Conservation (phyloP, 2,797 vertebrate genomes). For the Paramormyrops hopkinsi region DNA sequence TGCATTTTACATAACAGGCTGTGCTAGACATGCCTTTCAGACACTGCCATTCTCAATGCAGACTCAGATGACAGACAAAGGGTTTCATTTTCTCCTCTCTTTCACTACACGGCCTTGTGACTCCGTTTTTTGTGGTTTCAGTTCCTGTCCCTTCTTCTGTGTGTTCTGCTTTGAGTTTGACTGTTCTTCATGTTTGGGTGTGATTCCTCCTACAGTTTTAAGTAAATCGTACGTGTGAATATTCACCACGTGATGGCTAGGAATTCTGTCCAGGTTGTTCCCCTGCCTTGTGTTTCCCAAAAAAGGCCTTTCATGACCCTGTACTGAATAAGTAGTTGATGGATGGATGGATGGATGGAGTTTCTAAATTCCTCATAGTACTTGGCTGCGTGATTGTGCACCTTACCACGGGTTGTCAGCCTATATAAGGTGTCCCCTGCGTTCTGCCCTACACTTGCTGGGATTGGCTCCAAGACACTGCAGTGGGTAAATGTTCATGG, state of each 20-base stretch:
- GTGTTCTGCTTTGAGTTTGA: not conserved
- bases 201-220: not conserved
- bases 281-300: not conserved
- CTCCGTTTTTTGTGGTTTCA: not conserved
- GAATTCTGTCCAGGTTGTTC: not conserved
- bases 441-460: not conserved
- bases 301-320: not conserved
- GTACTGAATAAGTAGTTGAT: not conserved
- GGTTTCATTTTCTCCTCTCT: not conserved
- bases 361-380: not conserved
- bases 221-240: not conserved
- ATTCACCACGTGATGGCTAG: not conserved
- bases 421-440: not conserved
- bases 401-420: not conserved
- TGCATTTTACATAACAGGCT: conserved; percentile 35
- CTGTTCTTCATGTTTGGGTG: not conserved
- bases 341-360: not conserved
- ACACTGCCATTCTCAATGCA: conserved; percentile 45
- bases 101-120: not conserved
- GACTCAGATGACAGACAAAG: conserved; percentile 36
- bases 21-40: conserved; percentile 42
- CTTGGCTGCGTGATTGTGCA: not conserved
- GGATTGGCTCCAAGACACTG: not conserved
- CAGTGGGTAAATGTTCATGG: not conserved
- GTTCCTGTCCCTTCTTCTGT: not conserved